A percentile compares a stretch with the other conserved stretches of the same genome.
Evolutionary conservation across 2,888 invertebrate genomes (phyloP).

Genomic region (Temnothorax rugatulus): DNA sequence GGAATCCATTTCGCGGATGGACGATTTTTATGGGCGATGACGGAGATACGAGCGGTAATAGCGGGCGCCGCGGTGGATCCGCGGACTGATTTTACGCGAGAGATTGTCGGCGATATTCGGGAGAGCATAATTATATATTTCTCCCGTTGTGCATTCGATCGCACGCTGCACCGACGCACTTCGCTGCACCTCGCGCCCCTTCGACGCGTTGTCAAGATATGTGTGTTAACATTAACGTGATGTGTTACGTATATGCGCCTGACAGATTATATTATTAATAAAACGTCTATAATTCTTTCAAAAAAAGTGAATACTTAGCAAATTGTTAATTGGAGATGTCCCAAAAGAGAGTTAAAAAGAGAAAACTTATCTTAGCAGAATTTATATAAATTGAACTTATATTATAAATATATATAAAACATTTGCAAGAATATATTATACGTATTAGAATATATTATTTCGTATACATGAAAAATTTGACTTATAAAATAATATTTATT

Average conservation of each 20-base stretch:
- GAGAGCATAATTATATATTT: constrained; percentile 32
- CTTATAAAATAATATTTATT: too few species aligned
- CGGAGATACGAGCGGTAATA: constrained; percentile 58
- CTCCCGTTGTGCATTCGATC: constrained; percentile 30
- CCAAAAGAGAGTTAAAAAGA: background rate
- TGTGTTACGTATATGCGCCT: background rate
- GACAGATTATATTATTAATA: background rate
- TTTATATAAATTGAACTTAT: background rate
- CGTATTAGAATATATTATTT: background rate
- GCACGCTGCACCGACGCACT: background rate
- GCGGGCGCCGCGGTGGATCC: constrained; percentile 50
- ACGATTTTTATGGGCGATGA: constrained; percentile 72
- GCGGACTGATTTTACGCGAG: constrained; percentile 49
- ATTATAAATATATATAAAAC: background rate
- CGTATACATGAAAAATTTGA: too few species aligned
- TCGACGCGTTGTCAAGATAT: background rate
- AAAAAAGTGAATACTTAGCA: background rate
- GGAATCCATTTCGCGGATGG: constrained; percentile 74
- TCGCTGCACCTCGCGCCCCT: constrained; percentile 12
- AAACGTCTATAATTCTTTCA: background rate
- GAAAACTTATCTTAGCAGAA: background rate
- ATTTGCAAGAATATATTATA: background rate
- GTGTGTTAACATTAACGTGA: constrained; percentile 24
- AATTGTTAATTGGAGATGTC: background rate
- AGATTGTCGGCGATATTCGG: constrained; percentile 55